Percentiles rank a stretch among this genome's conserved stretches.
Evolutionary conservation across 2,797 vertebrate genomes (phyloP).

Genomic region (Poliocrania exsul): DNA sequence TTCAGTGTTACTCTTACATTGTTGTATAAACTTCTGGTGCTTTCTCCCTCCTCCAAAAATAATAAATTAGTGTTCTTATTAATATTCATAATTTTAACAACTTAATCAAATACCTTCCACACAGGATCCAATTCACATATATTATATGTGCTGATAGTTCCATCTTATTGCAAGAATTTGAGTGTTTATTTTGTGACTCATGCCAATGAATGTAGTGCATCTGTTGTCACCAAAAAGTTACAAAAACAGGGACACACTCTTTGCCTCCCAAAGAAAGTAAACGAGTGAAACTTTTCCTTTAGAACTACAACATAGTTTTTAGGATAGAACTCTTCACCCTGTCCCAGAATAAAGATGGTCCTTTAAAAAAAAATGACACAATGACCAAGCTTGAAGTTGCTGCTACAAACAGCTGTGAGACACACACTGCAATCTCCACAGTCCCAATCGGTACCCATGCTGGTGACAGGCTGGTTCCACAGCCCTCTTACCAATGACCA

Average conservation of each 20-base stretch:
- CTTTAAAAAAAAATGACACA: not conserved
- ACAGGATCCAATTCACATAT: not conserved
- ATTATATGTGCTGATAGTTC: not conserved
- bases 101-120: not conserved
- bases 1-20: slow-evolving; percentile 45
- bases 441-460: not conserved
- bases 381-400: not conserved
- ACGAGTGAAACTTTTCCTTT: not conserved
- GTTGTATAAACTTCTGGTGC: slow-evolving; percentile 36
- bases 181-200: not conserved
- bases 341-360: not conserved
- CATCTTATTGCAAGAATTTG: not conserved
- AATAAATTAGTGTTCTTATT: slow-evolving; percentile 5
- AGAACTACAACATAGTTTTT: not conserved
- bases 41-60: slow-evolving; percentile 48
- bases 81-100: not conserved
- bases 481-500: not conserved
- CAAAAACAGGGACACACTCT: not conserved
- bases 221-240: not conserved
- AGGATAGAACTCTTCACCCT: not conserved
- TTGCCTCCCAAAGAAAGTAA: not conserved
- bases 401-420: not conserved
- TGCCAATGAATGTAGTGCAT: not conserved
- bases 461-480: not conserved
- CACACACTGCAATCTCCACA: not conserved